These are phyloP conservation scores for Carlito syrichta DNA, from an alignment of 2,113 vertebrate species.

Conservation along the genomic window DNA sequence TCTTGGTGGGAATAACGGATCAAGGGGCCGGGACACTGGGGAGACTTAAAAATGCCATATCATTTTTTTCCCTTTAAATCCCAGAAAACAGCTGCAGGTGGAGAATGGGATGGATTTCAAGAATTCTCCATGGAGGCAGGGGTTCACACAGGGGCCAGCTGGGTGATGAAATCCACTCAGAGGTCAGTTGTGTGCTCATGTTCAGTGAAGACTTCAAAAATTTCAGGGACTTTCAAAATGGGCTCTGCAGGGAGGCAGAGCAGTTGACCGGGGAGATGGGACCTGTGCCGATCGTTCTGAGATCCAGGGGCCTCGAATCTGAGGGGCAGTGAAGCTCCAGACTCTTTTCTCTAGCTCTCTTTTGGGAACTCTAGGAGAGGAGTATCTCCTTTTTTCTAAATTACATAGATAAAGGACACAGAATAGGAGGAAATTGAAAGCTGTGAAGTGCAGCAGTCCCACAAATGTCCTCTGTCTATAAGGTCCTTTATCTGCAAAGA, in stretches of 20 bases:
- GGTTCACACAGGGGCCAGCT: conserved; percentile 70
- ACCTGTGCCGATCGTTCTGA: neutral
- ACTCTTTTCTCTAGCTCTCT: neutral
- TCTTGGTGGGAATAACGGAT: neutral
- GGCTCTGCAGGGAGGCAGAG: conserved; percentile 12
- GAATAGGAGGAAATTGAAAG: neutral
- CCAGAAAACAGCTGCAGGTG: conserved; percentile 73
- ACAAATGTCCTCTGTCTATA: neutral
- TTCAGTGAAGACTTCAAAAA: conserved; percentile 51
- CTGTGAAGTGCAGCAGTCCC: neutral
- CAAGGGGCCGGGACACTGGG: neutral
- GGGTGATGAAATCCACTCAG: conserved; percentile 64
- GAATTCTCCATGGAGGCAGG: conserved; percentile 63
- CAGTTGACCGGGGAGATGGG: neutral
- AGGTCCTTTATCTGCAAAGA: neutral
- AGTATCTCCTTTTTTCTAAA: neutral
- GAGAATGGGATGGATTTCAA: conserved; percentile 57
- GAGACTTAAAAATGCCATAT: conserved; percentile 27
- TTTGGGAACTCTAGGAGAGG: neutral
- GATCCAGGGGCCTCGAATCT: neutral
- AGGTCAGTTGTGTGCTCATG: conserved; percentile 57
- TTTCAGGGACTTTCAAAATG: conserved; percentile 70
- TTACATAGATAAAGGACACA: neutral
- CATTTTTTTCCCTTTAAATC: neutral
- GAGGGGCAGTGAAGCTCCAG: neutral